Percentiles rank a stretch among this genome's conserved stretches.
Conservation (phyloP, 2,113 vertebrate genomes). For the Platysteira castanea region DNA sequence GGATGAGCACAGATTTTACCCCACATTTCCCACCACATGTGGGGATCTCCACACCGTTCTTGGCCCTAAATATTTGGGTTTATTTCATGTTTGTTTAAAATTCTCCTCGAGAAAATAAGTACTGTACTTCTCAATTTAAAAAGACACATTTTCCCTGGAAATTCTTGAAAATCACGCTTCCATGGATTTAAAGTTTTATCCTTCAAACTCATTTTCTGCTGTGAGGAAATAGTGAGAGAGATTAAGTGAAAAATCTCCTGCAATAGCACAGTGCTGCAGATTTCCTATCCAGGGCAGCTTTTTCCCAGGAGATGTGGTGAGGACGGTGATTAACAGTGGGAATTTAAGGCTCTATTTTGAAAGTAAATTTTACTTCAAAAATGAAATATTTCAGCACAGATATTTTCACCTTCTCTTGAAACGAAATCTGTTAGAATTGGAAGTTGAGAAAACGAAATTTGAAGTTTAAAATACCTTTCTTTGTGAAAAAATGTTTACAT, state of each 20-base stretch:
- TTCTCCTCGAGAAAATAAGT: not conserved
- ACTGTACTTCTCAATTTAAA: fast-evolving
- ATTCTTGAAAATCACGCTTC: not conserved
- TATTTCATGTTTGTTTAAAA: not conserved
- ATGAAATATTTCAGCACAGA: not conserved
- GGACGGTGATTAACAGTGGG: not conserved
- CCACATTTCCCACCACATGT: fast-evolving
- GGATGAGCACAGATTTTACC: not conserved
- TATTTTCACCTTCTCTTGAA: not conserved
- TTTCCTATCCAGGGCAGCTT: not conserved
- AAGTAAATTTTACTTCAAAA: not conserved
- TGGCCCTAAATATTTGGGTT: not conserved
- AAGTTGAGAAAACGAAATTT: not conserved
- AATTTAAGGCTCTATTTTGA: not conserved
- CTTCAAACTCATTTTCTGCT: not conserved
- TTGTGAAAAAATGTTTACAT: not conserved
- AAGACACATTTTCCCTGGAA: not conserved
- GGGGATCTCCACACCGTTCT: not conserved
- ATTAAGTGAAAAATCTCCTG: not conserved
- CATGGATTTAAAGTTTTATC: not conserved
- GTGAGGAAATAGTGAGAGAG: not conserved
- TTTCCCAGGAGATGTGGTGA: not conserved
- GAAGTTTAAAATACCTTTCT: not conserved
- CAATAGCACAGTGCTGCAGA: not conserved
- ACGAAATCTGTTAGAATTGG: not conserved